Percentiles rank a stretch among this genome's conserved stretches.
Conservation (phyloP, 2,888 invertebrate genomes). For the Petrophora chlorosata region DNA sequence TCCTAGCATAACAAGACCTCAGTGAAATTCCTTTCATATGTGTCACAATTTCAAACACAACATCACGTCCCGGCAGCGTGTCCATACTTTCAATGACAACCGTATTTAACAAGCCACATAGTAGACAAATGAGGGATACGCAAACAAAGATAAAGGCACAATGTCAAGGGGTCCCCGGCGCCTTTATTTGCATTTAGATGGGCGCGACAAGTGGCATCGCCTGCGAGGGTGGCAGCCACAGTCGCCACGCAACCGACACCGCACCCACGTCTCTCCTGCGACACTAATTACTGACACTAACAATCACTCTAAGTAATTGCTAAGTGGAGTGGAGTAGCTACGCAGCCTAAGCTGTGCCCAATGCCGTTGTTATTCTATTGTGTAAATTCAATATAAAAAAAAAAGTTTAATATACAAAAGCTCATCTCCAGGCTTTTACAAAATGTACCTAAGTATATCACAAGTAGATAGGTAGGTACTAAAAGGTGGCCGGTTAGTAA, state of each 20-base stretch:
- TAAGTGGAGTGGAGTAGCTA: conserved; percentile 37
- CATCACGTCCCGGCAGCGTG: conserved; percentile 22
- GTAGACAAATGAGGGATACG: conserved; percentile 75
- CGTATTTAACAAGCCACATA: conserved; percentile 51
- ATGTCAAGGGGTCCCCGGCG: conserved; percentile 62
- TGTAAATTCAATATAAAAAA: neutral
- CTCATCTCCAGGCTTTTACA: neutral
- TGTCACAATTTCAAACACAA: conserved; percentile 21
- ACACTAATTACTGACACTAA: conserved; percentile 58
- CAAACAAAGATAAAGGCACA: conserved; percentile 51
- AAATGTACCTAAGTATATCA: conserved; percentile 7
- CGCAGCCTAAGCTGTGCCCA: conserved; percentile 25
- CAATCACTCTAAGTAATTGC: conserved; percentile 52
- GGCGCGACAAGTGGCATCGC: conserved; percentile 70
- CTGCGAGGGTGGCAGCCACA: conserved; percentile 34
- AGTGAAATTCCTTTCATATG: neutral
- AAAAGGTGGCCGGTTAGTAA: conserved; percentile 55
- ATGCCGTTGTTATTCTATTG: neutral
- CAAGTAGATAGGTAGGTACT: too few species aligned
- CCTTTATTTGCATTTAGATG: conserved; percentile 77
- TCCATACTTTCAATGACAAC: conserved; percentile 25
- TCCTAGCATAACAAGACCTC: neutral
- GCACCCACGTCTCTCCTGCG: conserved; percentile 39
- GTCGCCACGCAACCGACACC: conserved; percentile 42
- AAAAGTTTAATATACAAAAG: neutral